Conservation (phyloP, 2,113 vertebrate genomes). For the Aviceda subcristata region DNA sequence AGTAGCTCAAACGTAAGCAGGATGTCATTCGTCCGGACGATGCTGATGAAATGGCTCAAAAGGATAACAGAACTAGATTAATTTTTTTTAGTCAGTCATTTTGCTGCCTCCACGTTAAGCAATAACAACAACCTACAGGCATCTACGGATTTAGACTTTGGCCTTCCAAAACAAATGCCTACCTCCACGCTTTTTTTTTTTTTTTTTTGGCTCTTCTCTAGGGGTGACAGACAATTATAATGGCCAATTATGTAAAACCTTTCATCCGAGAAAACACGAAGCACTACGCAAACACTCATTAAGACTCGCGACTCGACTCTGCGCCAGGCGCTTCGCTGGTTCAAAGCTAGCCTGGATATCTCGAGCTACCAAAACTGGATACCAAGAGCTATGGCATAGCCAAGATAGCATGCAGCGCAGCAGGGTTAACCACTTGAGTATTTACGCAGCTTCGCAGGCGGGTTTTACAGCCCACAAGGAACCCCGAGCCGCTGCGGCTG, state of each 20-base stretch:
- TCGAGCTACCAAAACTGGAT: background rate
- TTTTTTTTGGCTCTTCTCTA: background rate
- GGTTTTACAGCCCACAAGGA: background rate
- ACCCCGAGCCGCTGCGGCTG: background rate
- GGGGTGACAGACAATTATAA: constrained; percentile 34
- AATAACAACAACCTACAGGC: background rate
- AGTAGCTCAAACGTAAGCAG: background rate
- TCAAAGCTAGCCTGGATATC: background rate
- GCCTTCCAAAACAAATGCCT: background rate
- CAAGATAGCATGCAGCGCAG: background rate
- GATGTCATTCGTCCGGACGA: background rate
- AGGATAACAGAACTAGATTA: background rate
- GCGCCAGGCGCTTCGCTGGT: background rate
- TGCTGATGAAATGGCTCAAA: background rate
- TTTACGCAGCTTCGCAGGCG: background rate
- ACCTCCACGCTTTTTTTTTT: background rate
- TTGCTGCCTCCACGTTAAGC: background rate
- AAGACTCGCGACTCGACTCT: background rate
- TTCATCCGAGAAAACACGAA: constrained; percentile 35
- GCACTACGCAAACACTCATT: background rate
- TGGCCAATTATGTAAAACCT: constrained; percentile 41
- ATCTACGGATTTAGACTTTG: background rate
- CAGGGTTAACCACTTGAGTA: background rate
- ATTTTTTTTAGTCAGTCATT: background rate
- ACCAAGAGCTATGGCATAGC: background rate